Evolutionary conservation across 2,888 invertebrate genomes (phyloP).

Genomic region (Apamea epomidion): DNA sequence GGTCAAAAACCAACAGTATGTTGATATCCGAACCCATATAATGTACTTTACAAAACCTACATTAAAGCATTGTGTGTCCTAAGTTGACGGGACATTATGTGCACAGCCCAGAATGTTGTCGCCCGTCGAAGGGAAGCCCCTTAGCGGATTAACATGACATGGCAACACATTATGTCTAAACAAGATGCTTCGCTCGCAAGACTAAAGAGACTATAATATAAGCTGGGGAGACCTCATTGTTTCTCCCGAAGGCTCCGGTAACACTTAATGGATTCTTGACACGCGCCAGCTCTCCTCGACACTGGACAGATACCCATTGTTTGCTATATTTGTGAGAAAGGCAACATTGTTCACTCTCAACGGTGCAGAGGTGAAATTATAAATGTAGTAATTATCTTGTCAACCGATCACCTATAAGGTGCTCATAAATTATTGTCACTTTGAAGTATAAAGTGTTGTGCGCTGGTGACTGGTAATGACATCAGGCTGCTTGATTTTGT

Average conservation of each 20-base stretch:
- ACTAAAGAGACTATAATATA: conserved; percentile 47
- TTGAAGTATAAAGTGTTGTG: conserved; percentile 20
- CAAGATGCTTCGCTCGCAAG: conserved; percentile 46
- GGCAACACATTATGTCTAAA: conserved; percentile 54
- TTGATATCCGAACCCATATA: neutral
- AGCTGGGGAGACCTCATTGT: conserved; percentile 57
- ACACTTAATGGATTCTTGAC: conserved; percentile 71
- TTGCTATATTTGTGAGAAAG: conserved; percentile 58
- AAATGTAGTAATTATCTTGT: conserved; percentile 57
- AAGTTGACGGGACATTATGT: conserved; percentile 22
- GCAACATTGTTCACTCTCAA: conserved; percentile 51
- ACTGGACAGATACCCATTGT: conserved; percentile 64
- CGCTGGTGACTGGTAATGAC: conserved; percentile 19
- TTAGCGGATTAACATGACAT: conserved; percentile 62
- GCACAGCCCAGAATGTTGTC: conserved; percentile 22
- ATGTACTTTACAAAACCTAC: conserved; percentile 12
- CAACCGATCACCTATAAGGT: conserved; percentile 44
- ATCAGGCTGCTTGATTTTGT: conserved; percentile 30
- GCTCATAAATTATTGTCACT: conserved; percentile 57
- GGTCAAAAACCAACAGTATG: neutral
- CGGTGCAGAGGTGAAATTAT: conserved; percentile 57
- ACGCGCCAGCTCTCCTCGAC: conserved; percentile 61
- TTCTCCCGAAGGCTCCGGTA: conserved; percentile 65
- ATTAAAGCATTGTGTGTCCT: conserved; percentile 7
- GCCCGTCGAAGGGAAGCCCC: conserved; percentile 39